These are phyloP conservation scores for Parauchenoglanis punctatus DNA, from an alignment of 2,797 vertebrate species.

Conservation along the genomic window DNA sequence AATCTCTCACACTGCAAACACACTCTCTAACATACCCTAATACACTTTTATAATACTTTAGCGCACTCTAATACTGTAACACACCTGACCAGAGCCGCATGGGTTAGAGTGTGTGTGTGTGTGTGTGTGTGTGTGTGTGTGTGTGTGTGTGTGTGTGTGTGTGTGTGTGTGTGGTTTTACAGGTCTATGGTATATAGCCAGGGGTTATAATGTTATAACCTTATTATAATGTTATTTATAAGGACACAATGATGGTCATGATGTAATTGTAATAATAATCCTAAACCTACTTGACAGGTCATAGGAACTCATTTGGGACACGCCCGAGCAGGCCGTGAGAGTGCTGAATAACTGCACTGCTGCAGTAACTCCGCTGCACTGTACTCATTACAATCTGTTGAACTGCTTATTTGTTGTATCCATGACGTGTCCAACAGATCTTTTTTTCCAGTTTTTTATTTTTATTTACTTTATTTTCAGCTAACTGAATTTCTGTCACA, in stretches of 20 bases:
- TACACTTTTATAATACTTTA: no score
- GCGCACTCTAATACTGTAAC: neutral
- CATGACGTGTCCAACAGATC: no score
- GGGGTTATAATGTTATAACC: neutral
- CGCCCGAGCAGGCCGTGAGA: neutral
- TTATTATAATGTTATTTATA: neutral
- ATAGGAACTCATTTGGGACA: neutral
- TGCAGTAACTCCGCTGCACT: neutral
- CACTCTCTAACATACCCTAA: no score
- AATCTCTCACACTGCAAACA: no score
- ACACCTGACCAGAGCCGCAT: neutral
- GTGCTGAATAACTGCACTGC: neutral
- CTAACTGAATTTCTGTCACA: no score
- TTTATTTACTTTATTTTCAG: no score
- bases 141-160: no score
- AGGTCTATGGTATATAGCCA: neutral
- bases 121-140: no score
- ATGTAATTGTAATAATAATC: neutral
- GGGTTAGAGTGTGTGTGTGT: neutral
- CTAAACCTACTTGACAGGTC: neutral
- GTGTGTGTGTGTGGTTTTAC: no score
- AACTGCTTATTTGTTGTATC: no score
- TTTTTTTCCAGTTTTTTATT: no score
- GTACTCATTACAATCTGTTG: no score
- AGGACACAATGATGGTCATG: neutral